Evolutionary conservation across 2,113 vertebrate species (phyloP).

Genomic region (Epinephelus fuscoguttatus): DNA sequence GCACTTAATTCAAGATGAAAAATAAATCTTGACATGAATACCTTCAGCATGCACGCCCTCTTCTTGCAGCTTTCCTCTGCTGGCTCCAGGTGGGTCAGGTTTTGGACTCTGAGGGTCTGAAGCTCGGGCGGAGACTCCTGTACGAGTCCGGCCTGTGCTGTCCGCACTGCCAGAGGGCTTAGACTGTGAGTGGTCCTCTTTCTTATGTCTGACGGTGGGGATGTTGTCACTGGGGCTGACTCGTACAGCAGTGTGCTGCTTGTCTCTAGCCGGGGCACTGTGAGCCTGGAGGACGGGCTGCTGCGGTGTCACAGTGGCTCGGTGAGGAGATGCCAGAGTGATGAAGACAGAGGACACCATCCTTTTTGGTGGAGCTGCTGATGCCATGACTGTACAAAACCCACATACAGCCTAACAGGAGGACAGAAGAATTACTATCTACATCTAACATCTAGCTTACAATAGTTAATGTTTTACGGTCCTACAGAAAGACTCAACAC

Average conservation of each 20-base stretch:
- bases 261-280: constrained; percentile 50
- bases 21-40: constrained; percentile 29
- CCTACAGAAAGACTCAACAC: not conserved
- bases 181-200: constrained; percentile 27
- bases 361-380: constrained; percentile 86
- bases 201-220: constrained; percentile 36
- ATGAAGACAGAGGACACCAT: constrained; percentile 93
- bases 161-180: constrained; percentile 12
- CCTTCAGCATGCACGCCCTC: constrained; percentile 44
- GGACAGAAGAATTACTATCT: constrained; percentile 22
- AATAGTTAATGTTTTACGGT: not conserved
- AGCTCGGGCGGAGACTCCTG: not conserved
- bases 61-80: constrained; percentile 36
- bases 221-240: constrained; percentile 51
- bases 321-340: constrained; percentile 87
- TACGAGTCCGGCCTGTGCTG: constrained; percentile 17
- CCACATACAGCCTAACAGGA: constrained; percentile 35
- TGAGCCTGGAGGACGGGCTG: constrained; percentile 69
- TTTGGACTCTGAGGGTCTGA: constrained; percentile 41
- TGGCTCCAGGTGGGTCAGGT: constrained; percentile 4
- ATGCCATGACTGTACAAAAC: constrained; percentile 75
- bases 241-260: constrained; percentile 58
- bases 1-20: not conserved
- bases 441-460: not conserved
- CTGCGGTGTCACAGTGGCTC: constrained; percentile 78